Base-by-base conservation (phyloP, 2,113 vertebrate genomes). In the Turdus rufiventris region DNA sequence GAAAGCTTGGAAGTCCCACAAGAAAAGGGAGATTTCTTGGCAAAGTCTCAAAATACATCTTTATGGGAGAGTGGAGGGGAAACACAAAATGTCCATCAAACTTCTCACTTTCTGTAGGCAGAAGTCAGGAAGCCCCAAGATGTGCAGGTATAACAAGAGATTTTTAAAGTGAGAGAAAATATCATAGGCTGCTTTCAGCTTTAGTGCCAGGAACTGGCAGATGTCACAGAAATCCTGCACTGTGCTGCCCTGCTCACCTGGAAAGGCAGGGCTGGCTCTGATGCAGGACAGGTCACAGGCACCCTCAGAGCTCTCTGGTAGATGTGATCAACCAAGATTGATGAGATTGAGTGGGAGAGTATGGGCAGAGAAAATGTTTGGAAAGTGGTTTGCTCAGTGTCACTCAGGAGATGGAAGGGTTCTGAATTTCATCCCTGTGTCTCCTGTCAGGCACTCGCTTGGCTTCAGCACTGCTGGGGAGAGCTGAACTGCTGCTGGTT, bases 11-110 rank as follows among this genome's bases (percentile, higher is more conserved):
- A 75, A 83, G 48, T 75, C 34, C 83, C 83, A 78, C 0, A 1
- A 91, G 79, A 91, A 92, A 85, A 72, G 26, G 79, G 47, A 75
- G 38, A 62, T 76, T 79, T 94, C 79, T 95, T 88, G 79, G 71
- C 57, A 94, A 85, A 86, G 79, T 38, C 33, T 83, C 83, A 75
- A 47, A 38, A 36, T 17, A 54, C 61, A 76, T 63, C 66, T 89
- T 85, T 75, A 85, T 0, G 18, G 50, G 53, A 93, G 36, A 89
- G 58, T 38, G 43, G 61, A 92, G 33, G 79, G 43, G 19, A 91
- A 92, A 75, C 51, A 51, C 8, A 26, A 85, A 88, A 48, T 38
- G 54, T 42, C 66, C 38, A 40, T 79, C 71, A 82, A 57, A 48
- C 72, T 67, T 51, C 26, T 78, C 34, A 40, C 2, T 1, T 75